A percentile compares a stretch with the other conserved stretches of the same genome.
phyloP scores from a whole-genome alignment of 1,140 invertebrate genomes.

The Aphelenchoides avenae region DNA sequence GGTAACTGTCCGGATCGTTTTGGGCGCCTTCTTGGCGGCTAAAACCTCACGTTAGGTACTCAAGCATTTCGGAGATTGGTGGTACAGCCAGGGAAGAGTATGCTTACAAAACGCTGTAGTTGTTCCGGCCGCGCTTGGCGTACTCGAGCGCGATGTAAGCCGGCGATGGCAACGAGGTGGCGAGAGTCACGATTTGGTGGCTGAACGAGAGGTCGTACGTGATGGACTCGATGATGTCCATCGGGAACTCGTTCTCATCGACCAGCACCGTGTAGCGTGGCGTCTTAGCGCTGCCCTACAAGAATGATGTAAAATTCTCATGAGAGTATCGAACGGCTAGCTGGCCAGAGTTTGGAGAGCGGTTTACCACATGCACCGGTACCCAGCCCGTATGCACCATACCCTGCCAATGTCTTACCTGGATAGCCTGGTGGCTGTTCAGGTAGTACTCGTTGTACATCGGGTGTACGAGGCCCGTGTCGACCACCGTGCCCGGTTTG shows the following conservation, averaged over 20 bases:
- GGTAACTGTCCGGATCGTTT: constrained; percentile 12
- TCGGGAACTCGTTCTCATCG: background rate
- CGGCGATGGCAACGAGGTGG: constrained; percentile 7
- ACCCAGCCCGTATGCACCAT: no score
- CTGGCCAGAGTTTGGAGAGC: background rate
- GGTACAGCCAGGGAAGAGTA: no score
- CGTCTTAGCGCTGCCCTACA: constrained; percentile 13
- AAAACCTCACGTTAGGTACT: no score
- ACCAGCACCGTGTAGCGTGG: constrained; percentile 15
- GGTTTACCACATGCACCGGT: no score
- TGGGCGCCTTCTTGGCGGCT: background rate
- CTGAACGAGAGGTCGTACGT: background rate
- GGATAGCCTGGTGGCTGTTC: constrained; percentile 27
- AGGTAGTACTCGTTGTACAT: constrained; percentile 28
- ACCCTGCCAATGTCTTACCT: no score
- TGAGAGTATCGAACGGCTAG: background rate
- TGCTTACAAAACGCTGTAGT: constrained; percentile 13
- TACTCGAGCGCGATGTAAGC: constrained; percentile 16
- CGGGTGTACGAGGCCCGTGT: constrained; percentile 37
- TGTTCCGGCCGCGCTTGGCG: constrained; percentile 7
- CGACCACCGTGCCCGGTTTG: constrained; percentile 32
- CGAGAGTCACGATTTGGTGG: constrained; percentile 16
- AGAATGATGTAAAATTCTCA: constrained; percentile 18
- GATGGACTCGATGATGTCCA: constrained; percentile 12
- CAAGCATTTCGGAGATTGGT: no score